phyloP scores from a whole-genome alignment of 2,797 vertebrate species.

The Pseudochaenichthys georgianus region DNA sequence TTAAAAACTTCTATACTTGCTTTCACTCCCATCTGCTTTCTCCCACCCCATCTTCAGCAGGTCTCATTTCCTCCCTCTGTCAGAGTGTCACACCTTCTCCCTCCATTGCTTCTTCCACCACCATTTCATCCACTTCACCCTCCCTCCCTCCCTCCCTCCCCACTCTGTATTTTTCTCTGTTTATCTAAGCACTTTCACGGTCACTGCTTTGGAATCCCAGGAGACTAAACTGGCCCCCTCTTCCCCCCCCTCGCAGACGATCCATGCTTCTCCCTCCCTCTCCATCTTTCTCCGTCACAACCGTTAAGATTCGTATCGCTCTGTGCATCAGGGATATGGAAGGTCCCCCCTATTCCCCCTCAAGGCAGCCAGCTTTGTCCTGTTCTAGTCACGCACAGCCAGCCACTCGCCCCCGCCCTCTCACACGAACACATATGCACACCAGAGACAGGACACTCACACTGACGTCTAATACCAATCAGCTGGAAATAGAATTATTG shows the following conservation, averaged over 20 bases:
- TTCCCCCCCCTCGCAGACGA: conserved; percentile 58
- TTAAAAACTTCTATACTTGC: conserved; percentile 60
- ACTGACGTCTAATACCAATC: conserved; percentile 16
- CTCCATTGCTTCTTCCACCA: conserved; percentile 52
- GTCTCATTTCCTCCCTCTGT: conserved; percentile 71
- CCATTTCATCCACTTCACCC: conserved; percentile 37
- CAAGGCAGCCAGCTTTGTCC: conserved; percentile 76
- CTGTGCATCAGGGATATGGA: conserved; percentile 62
- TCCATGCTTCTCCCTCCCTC: conserved; percentile 63
- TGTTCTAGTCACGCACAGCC: conserved; percentile 82
- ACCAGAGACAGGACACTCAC: conserved; percentile 38
- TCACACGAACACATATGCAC: conserved; percentile 41
- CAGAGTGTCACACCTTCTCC: conserved; percentile 60
- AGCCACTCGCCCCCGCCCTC: conserved; percentile 33
- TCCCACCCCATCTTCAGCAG: conserved; percentile 56
- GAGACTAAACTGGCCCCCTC: conserved; percentile 82
- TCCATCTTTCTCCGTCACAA: conserved; percentile 85
- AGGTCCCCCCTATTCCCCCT: conserved; percentile 66
- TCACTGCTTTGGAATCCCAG: conserved; percentile 88
- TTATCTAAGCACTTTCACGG: conserved; percentile 91
- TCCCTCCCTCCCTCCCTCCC: not conserved
- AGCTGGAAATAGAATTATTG: conserved; percentile 6
- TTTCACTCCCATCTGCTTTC: conserved; percentile 57
- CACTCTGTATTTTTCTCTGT: conserved; percentile 74
- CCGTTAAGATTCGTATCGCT: conserved; percentile 81